Percentiles rank a stretch among this genome's conserved stretches.
These are phyloP conservation scores for Drosophila paulistorum DNA, from an alignment of 1,140 invertebrate genomes.

Conservation along the genomic window DNA sequence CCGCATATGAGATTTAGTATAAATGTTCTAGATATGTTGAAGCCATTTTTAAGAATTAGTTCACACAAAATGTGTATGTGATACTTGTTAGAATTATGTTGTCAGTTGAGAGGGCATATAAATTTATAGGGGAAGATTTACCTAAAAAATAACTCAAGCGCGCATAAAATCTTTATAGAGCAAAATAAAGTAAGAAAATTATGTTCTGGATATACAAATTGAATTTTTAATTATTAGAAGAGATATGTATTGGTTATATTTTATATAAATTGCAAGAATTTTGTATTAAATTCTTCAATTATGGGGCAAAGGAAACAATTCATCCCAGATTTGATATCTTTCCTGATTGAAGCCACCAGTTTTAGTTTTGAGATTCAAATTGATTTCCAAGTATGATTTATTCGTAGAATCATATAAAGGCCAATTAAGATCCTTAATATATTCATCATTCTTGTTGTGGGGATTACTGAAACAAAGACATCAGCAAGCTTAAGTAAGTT, in stretches of 20 bases:
- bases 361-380: constrained; percentile 79
- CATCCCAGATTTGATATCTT: constrained; percentile 85
- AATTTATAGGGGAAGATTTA: too few relatives aligned
- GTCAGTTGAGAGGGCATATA: neutral
- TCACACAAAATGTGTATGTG: neutral
- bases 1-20: constrained; percentile 13
- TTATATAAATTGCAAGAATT: too few relatives aligned
- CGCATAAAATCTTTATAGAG: too few relatives aligned
- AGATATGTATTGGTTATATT: too few relatives aligned
- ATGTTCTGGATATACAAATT: too few relatives aligned
- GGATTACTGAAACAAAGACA: constrained; percentile 50
- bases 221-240: too few relatives aligned
- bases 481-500: neutral
- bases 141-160: too few relatives aligned
- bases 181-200: too few relatives aligned
- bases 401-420: constrained; percentile 80
- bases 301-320: constrained; percentile 82
- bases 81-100: neutral
- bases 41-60: constrained; percentile 5
- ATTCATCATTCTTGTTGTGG: constrained; percentile 55
- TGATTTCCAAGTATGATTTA: constrained; percentile 85
- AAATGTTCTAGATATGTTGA: constrained; percentile 37
- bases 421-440: constrained; percentile 83
- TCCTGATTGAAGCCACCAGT: constrained; percentile 83
- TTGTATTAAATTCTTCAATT: constrained; percentile 4